Evolutionary conservation across 2,113 vertebrate species (phyloP).

Genomic region (Natator depressus): DNA sequence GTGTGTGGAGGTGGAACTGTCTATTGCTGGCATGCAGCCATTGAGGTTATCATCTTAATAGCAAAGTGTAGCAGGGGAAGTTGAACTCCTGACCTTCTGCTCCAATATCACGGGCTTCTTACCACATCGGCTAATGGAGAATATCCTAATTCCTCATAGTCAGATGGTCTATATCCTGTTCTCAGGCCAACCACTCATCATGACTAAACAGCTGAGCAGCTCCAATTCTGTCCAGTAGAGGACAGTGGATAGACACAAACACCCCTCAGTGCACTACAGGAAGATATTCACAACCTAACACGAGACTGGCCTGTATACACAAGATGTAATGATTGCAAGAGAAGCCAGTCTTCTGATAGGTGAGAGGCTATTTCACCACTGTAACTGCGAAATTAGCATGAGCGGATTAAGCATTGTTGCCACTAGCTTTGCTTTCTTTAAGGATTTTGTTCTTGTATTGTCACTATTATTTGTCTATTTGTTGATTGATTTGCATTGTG

Average conservation of each 20-base stretch:
- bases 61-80: constrained; percentile 64
- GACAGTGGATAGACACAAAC: constrained; percentile 69
- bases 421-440: not conserved
- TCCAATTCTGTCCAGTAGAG: constrained; percentile 73
- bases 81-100: constrained; percentile 58
- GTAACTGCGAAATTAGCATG: not conserved
- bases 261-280: constrained; percentile 49
- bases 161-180: constrained; percentile 44
- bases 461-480: not conserved
- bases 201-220: constrained; percentile 58
- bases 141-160: constrained; percentile 64
- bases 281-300: constrained; percentile 50
- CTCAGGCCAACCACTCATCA: constrained; percentile 66
- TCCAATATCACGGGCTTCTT: constrained; percentile 56
- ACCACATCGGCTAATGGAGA: constrained; percentile 64
- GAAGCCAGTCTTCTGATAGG: rapidly evolving
- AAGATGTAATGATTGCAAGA: not conserved
- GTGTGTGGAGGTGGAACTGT: constrained; percentile 57
- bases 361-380: not conserved
- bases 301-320: constrained; percentile 40
- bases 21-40: constrained; percentile 60
- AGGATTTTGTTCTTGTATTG: not conserved
- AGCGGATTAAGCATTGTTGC: constrained; percentile 30
- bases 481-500: not conserved
- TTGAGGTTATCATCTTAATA: constrained; percentile 67